Evolutionary conservation across 2,888 invertebrate genomes (phyloP).

Genomic region (Dolichomitus sp.): DNA sequence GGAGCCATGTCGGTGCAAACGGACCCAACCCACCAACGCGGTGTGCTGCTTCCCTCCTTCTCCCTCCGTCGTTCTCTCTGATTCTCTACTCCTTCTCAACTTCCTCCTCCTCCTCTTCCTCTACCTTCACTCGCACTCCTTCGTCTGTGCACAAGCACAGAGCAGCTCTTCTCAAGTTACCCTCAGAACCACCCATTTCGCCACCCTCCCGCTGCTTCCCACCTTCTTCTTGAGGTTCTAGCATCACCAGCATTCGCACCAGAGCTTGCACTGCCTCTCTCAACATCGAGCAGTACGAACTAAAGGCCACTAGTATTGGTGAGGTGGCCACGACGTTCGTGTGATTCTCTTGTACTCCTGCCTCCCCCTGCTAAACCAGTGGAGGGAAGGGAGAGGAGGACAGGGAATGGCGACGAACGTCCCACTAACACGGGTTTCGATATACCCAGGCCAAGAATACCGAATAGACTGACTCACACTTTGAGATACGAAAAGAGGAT

Average conservation of each 20-base stretch:
- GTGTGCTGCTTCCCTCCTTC: constrained; percentile 64
- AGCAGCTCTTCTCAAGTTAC: constrained; percentile 63
- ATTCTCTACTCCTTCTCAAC: constrained; percentile 55
- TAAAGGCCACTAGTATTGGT: constrained; percentile 53
- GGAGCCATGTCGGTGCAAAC: constrained; percentile 83
- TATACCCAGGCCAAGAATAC: constrained; percentile 67
- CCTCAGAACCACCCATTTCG: constrained; percentile 63
- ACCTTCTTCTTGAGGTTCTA: constrained; percentile 69
- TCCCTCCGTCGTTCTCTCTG: constrained; percentile 68
- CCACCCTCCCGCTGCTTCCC: constrained; percentile 70
- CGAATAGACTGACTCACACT: constrained; percentile 54
- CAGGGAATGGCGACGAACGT: constrained; percentile 23
- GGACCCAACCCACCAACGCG: constrained; percentile 79
- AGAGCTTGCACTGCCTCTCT: constrained; percentile 48
- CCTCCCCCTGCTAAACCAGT: constrained; percentile 52
- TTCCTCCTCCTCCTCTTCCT: constrained; percentile 51
- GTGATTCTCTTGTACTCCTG: constrained; percentile 59
- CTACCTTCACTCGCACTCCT: constrained; percentile 50
- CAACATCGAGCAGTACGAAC: constrained; percentile 55
- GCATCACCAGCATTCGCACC: constrained; percentile 62
- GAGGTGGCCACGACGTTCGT: constrained; percentile 62
- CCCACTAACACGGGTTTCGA: constrained; percentile 58
- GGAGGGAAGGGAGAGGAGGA: constrained; percentile 31
- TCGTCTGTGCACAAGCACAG: constrained; percentile 70
- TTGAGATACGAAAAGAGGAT: constrained; percentile 37